Percentiles rank a stretch among this genome's conserved stretches.
These are phyloP conservation scores for Ahaetulla prasina DNA, from an alignment of 2,113 vertebrate species.

Conservation along the genomic window DNA sequence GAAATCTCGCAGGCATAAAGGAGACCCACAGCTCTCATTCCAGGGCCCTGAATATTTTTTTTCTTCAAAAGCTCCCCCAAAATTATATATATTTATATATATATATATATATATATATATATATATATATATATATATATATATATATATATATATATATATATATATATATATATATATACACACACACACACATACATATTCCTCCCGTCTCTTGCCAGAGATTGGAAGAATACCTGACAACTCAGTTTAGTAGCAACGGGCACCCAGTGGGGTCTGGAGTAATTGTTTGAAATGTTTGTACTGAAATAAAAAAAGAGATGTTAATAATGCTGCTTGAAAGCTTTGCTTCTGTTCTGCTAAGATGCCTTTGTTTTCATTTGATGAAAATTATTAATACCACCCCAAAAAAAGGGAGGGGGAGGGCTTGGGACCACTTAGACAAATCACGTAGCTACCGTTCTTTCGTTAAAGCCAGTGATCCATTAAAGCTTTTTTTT, in stretches of 20 bases:
- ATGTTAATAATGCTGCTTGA: conserved; percentile 65
- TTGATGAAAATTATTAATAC: conserved; percentile 73
- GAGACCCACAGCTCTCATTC: background rate
- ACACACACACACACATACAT: background rate
- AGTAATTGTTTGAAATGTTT: conserved; percentile 69
- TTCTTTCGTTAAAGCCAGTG: conserved; percentile 75
- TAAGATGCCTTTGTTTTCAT: conserved; percentile 67
- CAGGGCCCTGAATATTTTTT: conserved; percentile 7
- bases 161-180: too few species aligned
- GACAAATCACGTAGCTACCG: conserved; percentile 66
- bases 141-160: conserved; percentile 20
- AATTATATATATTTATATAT: conserved; percentile 29
- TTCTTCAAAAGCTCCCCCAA: conserved; percentile 43
- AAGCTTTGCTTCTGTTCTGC: conserved; percentile 49
- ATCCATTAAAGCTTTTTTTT: conserved; percentile 72
- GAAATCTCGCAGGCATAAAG: conserved; percentile 13
- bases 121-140: conserved; percentile 12
- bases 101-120: conserved; percentile 19
- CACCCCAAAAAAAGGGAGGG: conserved; percentile 66
- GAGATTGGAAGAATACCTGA: conserved; percentile 32
- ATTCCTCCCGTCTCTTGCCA: conserved; percentile 33
- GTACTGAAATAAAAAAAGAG: conserved; percentile 72
- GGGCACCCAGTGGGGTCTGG: conserved; percentile 46
- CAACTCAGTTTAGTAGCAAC: conserved; percentile 46
- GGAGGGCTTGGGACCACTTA: conserved; percentile 69